Percentiles rank a stretch among this genome's conserved stretches.
These are phyloP conservation scores for Dissostichus mawsoni DNA, from an alignment of 2,113 vertebrate species.

Conservation along the genomic window DNA sequence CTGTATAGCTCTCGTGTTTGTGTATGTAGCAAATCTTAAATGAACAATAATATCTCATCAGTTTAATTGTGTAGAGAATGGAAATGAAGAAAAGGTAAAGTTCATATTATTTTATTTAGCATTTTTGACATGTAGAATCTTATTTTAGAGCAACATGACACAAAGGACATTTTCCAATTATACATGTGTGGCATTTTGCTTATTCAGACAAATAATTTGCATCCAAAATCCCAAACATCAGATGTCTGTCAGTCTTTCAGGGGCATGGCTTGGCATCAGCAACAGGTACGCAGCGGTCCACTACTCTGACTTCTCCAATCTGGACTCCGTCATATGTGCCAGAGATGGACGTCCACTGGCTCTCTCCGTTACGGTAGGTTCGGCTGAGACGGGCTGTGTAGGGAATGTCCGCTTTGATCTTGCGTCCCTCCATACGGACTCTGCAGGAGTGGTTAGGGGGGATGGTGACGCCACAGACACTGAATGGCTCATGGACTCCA, in stretches of 20 bases:
- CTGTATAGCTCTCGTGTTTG: background rate
- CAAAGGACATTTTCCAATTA: background rate
- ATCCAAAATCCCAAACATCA: background rate
- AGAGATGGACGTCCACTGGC: conserved; percentile 78
- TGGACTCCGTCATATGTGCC: conserved; percentile 79
- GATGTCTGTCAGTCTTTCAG: conserved; percentile 9
- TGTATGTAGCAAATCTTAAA: background rate
- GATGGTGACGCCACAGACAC: conserved; percentile 77
- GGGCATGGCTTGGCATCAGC: conserved; percentile 76
- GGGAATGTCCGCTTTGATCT: conserved; percentile 80
- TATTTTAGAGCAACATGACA: background rate
- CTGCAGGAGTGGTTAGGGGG: conserved; percentile 80
- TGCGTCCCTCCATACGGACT: conserved; percentile 81
- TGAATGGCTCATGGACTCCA: conserved; percentile 77
- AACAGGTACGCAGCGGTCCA: conserved; percentile 80
- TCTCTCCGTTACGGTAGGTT: conserved; percentile 79
- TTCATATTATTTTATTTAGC: background rate
- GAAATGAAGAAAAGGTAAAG: background rate
- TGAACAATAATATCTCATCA: background rate
- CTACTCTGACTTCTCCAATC: conserved; percentile 80
- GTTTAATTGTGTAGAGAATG: background rate
- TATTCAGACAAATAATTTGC: conserved; percentile 26
- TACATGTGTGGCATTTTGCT: background rate
- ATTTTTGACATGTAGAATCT: background rate
- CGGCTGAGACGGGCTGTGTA: conserved; percentile 80